Percentiles rank a stretch among this genome's conserved stretches.
Evolutionary conservation across 1,140 invertebrate species (phyloP).

Genomic region (Chironomus tepperi): DNA sequence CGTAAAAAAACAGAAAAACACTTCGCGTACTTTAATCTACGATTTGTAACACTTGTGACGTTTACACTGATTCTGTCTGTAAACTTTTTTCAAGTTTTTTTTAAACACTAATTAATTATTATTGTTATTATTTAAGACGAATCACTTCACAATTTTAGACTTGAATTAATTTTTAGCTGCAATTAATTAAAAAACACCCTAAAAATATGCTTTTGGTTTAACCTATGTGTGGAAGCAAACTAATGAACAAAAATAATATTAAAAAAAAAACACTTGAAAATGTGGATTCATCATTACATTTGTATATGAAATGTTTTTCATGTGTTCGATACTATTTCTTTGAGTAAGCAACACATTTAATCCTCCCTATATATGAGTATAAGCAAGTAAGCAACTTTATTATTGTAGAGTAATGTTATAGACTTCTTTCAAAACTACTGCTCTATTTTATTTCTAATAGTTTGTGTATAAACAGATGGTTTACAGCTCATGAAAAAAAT

Average conservation of each 20-base stretch:
- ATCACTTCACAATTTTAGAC: too few species aligned
- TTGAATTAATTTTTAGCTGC: neutral
- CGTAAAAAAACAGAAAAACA: too few species aligned
- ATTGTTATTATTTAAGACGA: too few species aligned
- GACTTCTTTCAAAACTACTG: neutral
- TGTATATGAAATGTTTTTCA: neutral
- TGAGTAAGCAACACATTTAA: conserved; percentile 19
- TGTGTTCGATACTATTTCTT: conserved; percentile 20
- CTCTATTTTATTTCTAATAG: neutral
- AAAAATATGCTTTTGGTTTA: neutral
- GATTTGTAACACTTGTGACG: too few species aligned
- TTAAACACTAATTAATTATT: too few species aligned
- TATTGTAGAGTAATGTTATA: neutral
- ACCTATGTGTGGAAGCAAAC: neutral
- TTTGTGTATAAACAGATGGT: neutral
- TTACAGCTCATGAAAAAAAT: too few species aligned
- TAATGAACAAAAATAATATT: neutral
- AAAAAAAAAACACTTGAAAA: conserved; percentile 10
- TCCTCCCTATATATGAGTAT: too few species aligned
- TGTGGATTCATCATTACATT: neutral
- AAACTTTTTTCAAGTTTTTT: too few species aligned
- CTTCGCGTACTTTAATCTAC: too few species aligned
- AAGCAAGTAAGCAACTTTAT: neutral
- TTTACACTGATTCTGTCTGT: too few species aligned
- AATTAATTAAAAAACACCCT: conserved; percentile 1